Base-by-base conservation (phyloP, 2,797 vertebrate species). In the Varecia variegata region DNA sequence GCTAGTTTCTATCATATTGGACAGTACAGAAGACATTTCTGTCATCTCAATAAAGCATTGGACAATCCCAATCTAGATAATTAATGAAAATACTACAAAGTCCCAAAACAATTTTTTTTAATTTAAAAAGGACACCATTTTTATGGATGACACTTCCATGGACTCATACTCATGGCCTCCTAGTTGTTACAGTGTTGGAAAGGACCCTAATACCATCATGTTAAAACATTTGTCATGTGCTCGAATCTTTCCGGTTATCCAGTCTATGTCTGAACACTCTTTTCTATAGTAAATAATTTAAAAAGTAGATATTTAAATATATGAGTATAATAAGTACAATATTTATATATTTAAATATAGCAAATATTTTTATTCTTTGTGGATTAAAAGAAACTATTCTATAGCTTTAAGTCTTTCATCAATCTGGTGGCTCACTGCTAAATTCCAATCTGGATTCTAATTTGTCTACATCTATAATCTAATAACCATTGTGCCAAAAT, bases 361-460 rank as follows among this genome's bases (percentile, higher is more conserved):
- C 25, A 27, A 58, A 58, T 58, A 27, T 25, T 25, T 40, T 93
- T 54, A 81, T 73, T 77, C 54, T 47, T 76, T 93, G 35, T 17
- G 88, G 23, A n/a, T 47, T 68, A 80, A 88, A 90, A 90, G 17
- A 80, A 94, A 67, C 10, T 20, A 52, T 88, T 93, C 74, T 85
- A 62, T 27, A 15, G 23, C 70, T 93, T 77, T 50, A 94, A 23
- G n/a, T 76, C 62, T 76, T 80, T 93, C 60, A 67, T 89, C 25
- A 17, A 32, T 82, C 32, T 86, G 52, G 52, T 35, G 65, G 7
- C 20, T 93, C 11, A 74, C 58, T 94, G 21, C 43, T 90, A 45
- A 17, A 68, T 73, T 93, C 82, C 13, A 87, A 47, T 58, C 54
- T 96, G 54, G 15, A 83, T 87, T 83, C 17, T 27, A 87, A 14